phyloP scores from a whole-genome alignment of 2,888 invertebrate genomes.

The Lumbricus terrestris region DNA sequence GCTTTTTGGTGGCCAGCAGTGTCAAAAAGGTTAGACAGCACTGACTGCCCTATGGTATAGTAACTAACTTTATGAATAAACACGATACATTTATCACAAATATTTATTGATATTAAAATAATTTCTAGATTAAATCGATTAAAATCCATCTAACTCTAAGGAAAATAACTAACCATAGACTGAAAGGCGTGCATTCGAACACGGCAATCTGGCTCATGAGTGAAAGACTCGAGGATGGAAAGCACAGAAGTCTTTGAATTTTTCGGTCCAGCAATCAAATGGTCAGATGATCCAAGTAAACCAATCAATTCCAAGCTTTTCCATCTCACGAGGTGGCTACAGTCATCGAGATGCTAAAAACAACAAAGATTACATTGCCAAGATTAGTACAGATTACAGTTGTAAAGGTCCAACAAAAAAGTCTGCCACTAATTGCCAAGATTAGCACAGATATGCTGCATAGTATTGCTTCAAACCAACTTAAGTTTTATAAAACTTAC shows the following conservation, averaged over 20 bases:
- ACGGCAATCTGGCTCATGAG: constrained; percentile 82
- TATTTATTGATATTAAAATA: not conserved
- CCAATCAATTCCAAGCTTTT: constrained; percentile 79
- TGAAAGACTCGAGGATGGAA: constrained; percentile 78
- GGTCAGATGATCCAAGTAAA: constrained; percentile 58
- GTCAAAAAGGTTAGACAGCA: too few species aligned
- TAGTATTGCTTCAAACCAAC: not conserved
- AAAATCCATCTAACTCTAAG: not conserved
- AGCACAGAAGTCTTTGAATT: constrained; percentile 63
- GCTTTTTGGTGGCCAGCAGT: too few species aligned
- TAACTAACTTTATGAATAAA: not conserved
- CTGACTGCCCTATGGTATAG: too few species aligned
- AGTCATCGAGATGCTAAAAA: constrained; percentile 46
- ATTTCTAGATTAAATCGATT: not conserved
- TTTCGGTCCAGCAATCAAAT: constrained; percentile 60
- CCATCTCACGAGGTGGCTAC: constrained; percentile 74
- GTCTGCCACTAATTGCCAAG: not conserved
- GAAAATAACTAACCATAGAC: constrained; percentile 68
- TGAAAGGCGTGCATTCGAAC: constrained; percentile 85
- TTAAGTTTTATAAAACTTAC: not conserved
- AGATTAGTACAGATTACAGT: not conserved
- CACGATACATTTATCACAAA: not conserved
- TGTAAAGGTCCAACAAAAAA: not conserved
- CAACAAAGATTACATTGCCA: constrained; percentile 24
- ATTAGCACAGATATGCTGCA: not conserved